Conservation (phyloP, 2,113 vertebrate genomes). For the Sus scrofa region T2T-Sscrofa CM000813.6:41784001-41784500, state of each 20-base stretch:
- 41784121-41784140: neutral
- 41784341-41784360: neutral
- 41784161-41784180: neutral
- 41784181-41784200: neutral
- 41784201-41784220: neutral
- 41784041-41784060: neutral
- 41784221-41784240: neutral
- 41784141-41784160: neutral
- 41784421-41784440: neutral
- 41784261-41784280: neutral
- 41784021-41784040: neutral
- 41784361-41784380: neutral
- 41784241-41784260: neutral
- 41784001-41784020: neutral
- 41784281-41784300: neutral
- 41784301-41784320: neutral
- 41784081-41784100: neutral
- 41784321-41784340: neutral
- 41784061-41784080: neutral
- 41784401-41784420: neutral
- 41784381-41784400: neutral
- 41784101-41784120: neutral
- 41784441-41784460: neutral
- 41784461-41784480: neutral
- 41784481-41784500: neutral